Conservation (phyloP, 2,113 vertebrate genomes). For the Phainopepla nitens region DNA sequence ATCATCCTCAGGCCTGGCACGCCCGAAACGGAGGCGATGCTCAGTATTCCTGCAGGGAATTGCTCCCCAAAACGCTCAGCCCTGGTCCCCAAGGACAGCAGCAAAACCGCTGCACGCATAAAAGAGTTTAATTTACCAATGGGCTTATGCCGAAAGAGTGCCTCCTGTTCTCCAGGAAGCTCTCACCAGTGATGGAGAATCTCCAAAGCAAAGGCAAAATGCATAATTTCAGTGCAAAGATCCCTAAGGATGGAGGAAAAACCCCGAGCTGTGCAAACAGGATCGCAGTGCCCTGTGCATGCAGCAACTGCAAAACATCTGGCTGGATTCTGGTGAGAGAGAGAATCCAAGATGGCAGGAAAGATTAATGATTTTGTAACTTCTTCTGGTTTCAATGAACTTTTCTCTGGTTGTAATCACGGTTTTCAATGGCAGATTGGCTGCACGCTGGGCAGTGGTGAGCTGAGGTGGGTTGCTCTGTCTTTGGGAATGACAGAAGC, state of each 20-base stretch:
- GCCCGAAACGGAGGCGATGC: background rate
- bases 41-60: background rate
- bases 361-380: constrained; percentile 39
- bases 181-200: background rate
- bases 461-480: constrained; percentile 33
- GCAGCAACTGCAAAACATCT: constrained; percentile 28
- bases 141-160: background rate
- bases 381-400: constrained; percentile 46
- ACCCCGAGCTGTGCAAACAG: background rate
- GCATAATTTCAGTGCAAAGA: background rate
- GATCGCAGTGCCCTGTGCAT: background rate
- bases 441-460: constrained; percentile 24
- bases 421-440: constrained; percentile 8
- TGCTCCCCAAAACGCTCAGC: background rate
- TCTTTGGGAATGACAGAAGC: constrained; percentile 13
- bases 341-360: constrained; percentile 35
- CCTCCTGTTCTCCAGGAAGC: background rate
- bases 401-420: constrained; percentile 38
- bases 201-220: background rate
- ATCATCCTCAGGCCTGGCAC: constrained; percentile 2
- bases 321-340: background rate
- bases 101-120: background rate
- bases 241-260: background rate
- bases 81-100: background rate
- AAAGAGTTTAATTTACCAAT: background rate